Evolutionary conservation across 2,888 invertebrate species (phyloP), one percentile per base, ranked within the genome.

Genomic region (Lepas anatifera): DNA sequence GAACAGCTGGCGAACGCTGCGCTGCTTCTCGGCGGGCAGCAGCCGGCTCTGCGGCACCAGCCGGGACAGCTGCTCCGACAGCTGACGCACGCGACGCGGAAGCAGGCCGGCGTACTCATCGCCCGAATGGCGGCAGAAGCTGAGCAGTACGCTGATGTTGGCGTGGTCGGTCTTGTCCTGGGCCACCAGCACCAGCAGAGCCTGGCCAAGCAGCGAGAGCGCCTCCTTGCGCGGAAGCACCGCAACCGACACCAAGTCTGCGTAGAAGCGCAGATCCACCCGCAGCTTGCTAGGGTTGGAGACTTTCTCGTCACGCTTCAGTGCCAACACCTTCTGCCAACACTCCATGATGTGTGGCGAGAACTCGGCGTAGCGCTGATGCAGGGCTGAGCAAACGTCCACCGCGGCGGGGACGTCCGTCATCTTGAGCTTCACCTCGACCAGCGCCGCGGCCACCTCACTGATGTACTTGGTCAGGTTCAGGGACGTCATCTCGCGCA

Each of bases 391-490:
- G 78, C 95, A 94, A 32, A 97, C 83, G 75, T 86, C 87, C 2
- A 98, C 87, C 22, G 92, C 93, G 66, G 90, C 87, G n/a, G 87
- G 83, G 13, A 99, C 89, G 79, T 99, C 98, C 6, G 90, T 91
- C 89, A 96, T 92, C 82, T 99, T 99, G 32, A 98, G 81, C 80
- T 97, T 97, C 0, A 95, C 92, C 78, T 99, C 98, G 0, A 92
- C 88, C 25, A 98, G 84, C 11, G 95, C 94, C 1, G 91, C 85
- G n/a, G 95, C 94, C 72, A 94, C 92, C 83, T 97, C 95, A 11
- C 95, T 96, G 71, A 98, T 89, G 78, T 98, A 99, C 81, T 98
- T 99, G 2, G 94, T 92, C 67, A 99, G 83, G 82, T 99, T 99
- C 35, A 99, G 82, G 22, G 86, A 84, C 32, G 85, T 83, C 82